Evolutionary conservation across 2,113 vertebrate genomes (phyloP).

Genomic region (Brachionichthys hirsutus): DNA sequence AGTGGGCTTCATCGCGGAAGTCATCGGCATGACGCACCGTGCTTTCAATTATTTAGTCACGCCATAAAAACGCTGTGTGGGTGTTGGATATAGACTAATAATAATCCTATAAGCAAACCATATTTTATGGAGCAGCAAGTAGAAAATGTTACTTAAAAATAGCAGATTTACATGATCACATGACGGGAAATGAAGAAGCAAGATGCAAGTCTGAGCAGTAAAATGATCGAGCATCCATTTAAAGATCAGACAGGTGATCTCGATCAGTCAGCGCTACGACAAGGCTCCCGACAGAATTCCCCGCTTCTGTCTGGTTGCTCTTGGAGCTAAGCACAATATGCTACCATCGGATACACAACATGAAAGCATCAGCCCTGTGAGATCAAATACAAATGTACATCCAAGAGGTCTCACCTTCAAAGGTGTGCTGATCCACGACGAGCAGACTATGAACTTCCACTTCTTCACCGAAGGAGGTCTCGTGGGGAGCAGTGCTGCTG

Average conservation of each 20-base stretch:
- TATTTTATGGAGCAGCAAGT: too few species aligned
- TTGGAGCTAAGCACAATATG: neutral
- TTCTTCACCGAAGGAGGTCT: constrained; percentile 96
- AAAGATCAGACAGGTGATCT: neutral
- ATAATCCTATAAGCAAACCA: too few species aligned
- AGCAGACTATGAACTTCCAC: constrained; percentile 98
- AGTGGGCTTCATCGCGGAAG: constrained; percentile 8
- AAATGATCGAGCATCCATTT: neutral
- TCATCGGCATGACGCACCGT: neutral
- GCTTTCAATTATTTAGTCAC: neutral
- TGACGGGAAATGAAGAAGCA: too few species aligned
- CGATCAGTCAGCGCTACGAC: neutral
- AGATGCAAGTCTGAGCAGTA: neutral
- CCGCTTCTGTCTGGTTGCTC: constrained; percentile 2
- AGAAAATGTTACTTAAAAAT: too few species aligned
- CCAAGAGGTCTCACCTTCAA: constrained; percentile 85
- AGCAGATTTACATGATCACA: too few species aligned
- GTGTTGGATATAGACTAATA: neutral
- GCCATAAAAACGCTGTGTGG: neutral
- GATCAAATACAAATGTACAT: constrained; percentile 38
- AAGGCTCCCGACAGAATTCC: too few species aligned
- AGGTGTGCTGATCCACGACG: constrained; percentile 98
- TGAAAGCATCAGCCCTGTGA: constrained; percentile 6
- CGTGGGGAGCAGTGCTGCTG: constrained; percentile 95
- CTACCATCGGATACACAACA: constrained; percentile 4